Evolutionary conservation across 2,797 vertebrate species (phyloP).

Genomic region (Psittacula derbiana): DNA sequence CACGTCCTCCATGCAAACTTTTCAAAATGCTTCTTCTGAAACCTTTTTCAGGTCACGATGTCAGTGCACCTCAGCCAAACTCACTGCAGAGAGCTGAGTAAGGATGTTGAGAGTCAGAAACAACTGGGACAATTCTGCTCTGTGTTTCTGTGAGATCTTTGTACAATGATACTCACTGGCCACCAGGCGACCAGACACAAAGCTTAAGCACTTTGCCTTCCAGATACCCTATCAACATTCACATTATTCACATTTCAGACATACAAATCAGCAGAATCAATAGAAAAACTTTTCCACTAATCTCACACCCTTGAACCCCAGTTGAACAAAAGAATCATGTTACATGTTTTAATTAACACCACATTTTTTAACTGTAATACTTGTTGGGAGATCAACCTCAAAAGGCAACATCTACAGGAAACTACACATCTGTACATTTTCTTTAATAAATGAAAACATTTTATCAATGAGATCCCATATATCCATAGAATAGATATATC

Average conservation of each 20-base stretch:
- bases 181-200: background rate
- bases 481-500: too few species aligned
- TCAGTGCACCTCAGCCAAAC: background rate
- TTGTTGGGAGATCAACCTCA: background rate
- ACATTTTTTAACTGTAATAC: background rate
- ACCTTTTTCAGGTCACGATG: background rate
- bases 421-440: background rate
- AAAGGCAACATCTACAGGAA: background rate
- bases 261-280: background rate
- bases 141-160: background rate
- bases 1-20: background rate
- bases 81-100: background rate
- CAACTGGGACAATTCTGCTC: background rate
- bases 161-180: rapidly evolving
- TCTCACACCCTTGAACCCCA: background rate
- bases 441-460: background rate
- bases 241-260: background rate
- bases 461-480: background rate
- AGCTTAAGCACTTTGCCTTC: background rate
- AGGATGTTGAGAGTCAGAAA: background rate
- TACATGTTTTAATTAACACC: background rate
- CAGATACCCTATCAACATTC: background rate
- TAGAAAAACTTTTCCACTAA: background rate
- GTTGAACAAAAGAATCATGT: background rate
- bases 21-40: background rate